Evolutionary conservation across 2,888 invertebrate genomes (phyloP).

Genomic region (Formica aserva): DNA sequence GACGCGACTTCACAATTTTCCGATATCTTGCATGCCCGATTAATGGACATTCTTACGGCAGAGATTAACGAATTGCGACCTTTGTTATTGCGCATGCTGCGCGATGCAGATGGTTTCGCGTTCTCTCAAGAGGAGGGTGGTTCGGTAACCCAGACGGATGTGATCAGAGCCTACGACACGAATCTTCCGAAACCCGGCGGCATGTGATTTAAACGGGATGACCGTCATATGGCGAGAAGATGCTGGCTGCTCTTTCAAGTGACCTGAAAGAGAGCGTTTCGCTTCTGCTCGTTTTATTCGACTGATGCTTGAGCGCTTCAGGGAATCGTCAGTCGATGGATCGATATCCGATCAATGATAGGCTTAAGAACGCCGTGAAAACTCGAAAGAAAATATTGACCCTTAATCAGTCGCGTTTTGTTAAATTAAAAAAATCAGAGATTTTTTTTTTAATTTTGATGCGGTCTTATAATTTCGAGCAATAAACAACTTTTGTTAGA

Average conservation of each 20-base stretch:
- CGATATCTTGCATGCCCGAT: conserved; percentile 45
- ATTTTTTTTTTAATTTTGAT: neutral
- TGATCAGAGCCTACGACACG: conserved; percentile 98
- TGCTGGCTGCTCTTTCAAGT: conserved; percentile 27
- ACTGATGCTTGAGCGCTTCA: conserved; percentile 11
- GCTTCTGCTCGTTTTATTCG: conserved; percentile 21
- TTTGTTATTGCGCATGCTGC: conserved; percentile 77
- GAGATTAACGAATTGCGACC: conserved; percentile 71
- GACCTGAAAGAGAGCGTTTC: conserved; percentile 7
- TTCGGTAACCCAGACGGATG: conserved; percentile 96
- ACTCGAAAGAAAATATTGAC: neutral
- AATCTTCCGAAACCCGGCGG: conserved; percentile 94
- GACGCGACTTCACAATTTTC: neutral
- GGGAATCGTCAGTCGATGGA: neutral
- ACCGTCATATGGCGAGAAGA: conserved; percentile 1
- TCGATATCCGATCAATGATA: conserved; percentile 4
- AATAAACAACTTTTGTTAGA: neutral
- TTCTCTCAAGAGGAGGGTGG: conserved; percentile 99
- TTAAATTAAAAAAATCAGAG: neutral
- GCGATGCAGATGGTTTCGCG: conserved; percentile 95
- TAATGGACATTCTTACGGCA: conserved; percentile 59
- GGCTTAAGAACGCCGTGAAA: conserved; percentile 7
- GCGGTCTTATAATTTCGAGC: neutral
- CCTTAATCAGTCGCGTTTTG: conserved; percentile 1
- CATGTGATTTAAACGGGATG: conserved; percentile 86